phyloP scores from a whole-genome alignment of 2,888 invertebrate genomes.

The Kuschelorhynchus macadamiae region DNA sequence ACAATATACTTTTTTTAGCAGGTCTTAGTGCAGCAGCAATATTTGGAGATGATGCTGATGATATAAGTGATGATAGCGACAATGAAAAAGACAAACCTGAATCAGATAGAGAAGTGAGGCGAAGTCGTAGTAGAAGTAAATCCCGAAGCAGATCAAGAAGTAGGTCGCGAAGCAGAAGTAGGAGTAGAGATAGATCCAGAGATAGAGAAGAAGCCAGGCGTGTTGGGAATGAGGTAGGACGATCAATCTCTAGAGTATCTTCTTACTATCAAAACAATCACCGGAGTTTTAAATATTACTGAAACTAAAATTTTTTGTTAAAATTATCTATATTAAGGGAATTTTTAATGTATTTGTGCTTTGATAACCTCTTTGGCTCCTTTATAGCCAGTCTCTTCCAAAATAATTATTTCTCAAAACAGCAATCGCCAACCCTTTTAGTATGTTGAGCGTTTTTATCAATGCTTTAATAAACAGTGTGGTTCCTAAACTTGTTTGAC shows the following conservation, averaged over 20 bases:
- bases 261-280: too few species aligned
- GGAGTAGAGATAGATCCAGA: conserved; percentile 59
- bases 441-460: too few species aligned
- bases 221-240: conserved; percentile 57
- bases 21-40: conserved; percentile 84
- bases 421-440: too few species aligned
- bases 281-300: too few species aligned
- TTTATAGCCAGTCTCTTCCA: too few species aligned
- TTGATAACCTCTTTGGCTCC: too few species aligned
- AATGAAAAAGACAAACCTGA: conserved; percentile 75
- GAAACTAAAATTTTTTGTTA: too few species aligned
- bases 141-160: conserved; percentile 62
- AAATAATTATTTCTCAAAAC: too few species aligned
- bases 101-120: conserved; percentile 60
- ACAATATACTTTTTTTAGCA: conserved; percentile 35
- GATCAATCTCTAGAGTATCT: neutral
- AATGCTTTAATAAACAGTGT: too few species aligned
- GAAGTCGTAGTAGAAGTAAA: conserved; percentile 58
- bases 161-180: conserved; percentile 64
- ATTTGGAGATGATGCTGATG: conserved; percentile 95
- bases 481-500: too few species aligned
- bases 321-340: too few species aligned
- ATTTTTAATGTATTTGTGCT: too few species aligned
- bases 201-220: conserved; percentile 68
- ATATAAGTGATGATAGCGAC: conserved; percentile 84